These are phyloP conservation scores for Elymnias hypermnestra DNA, from an alignment of 1,140 invertebrate genomes.

Conservation along the genomic window DNA sequence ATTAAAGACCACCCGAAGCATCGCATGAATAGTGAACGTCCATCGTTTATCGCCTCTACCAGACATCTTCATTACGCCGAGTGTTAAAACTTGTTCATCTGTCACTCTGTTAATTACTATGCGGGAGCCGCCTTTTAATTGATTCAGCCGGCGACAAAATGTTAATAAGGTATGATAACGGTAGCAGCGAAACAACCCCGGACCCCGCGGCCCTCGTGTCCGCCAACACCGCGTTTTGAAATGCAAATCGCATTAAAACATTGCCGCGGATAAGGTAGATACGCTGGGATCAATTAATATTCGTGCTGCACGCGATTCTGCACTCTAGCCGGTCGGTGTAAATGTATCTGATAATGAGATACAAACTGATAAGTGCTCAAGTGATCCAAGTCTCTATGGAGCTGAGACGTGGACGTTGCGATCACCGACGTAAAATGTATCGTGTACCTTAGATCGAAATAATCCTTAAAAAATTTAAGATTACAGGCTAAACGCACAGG, in stretches of 20 bases:
- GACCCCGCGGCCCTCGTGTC: constrained; percentile 20
- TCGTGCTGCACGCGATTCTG: constrained; percentile 3
- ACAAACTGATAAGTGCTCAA: too few species aligned
- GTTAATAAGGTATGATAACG: constrained; percentile 63
- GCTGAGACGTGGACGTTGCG: too few species aligned
- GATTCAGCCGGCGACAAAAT: constrained; percentile 67
- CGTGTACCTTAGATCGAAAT: too few species aligned
- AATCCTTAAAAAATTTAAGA: too few species aligned
- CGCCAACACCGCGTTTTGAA: constrained; percentile 39
- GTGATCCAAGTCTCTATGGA: too few species aligned
- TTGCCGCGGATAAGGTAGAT: constrained; percentile 1
- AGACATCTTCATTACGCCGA: constrained; percentile 67
- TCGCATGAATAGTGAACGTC: constrained; percentile 12
- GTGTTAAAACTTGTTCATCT: constrained; percentile 70
- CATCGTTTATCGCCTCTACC: constrained; percentile 42
- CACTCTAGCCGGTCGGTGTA: constrained; percentile 1
- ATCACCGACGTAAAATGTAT: too few species aligned
- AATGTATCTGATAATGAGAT: background rate
- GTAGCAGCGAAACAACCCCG: constrained; percentile 17
- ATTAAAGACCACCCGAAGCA: constrained; percentile 20
- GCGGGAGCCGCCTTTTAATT: constrained; percentile 56
- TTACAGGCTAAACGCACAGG: too few species aligned
- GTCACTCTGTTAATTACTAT: constrained; percentile 68
- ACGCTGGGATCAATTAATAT: constrained; percentile 2
- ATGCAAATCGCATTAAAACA: too few species aligned